A percentile compares a stretch with the other conserved stretches of the same genome.
Evolutionary conservation across 2,888 invertebrate genomes (phyloP).

Genomic region (Pristionchus mayeri): DNA sequence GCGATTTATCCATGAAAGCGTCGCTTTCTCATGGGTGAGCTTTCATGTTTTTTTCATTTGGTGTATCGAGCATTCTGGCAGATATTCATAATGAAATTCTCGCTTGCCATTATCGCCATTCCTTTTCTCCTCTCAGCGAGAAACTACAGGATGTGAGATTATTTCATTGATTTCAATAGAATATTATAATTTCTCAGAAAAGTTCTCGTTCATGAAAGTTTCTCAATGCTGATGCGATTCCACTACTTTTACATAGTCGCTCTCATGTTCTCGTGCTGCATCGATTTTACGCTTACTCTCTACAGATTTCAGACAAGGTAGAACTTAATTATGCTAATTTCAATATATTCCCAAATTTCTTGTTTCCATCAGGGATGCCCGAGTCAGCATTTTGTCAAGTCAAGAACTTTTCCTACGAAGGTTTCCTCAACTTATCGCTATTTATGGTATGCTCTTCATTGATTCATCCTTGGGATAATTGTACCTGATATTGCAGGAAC

Average conservation of each 20-base stretch:
- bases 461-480: neutral
- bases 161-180: too few species aligned
- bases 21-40: too few species aligned
- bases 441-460: neutral
- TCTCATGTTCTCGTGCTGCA: neutral
- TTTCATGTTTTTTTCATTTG: too few species aligned
- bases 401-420: neutral
- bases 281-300: neutral
- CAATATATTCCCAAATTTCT: neutral
- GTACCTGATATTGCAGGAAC: neutral
- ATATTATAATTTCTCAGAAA: neutral
- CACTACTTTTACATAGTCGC: neutral
- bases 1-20: too few species aligned
- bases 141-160: too few species aligned
- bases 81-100: too few species aligned
- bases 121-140: too few species aligned
- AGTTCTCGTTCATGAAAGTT: neutral
- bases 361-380: too few species aligned
- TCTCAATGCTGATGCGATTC: neutral
- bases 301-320: neutral
- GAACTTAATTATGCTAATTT: neutral
- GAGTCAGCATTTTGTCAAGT: neutral
- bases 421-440: neutral
- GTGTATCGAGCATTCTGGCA: too few species aligned
- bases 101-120: too few species aligned